Evolutionary conservation across 1,140 invertebrate genomes (phyloP), one percentile per base, ranked within the genome.

Genomic region (Drosophila pachea): DNA sequence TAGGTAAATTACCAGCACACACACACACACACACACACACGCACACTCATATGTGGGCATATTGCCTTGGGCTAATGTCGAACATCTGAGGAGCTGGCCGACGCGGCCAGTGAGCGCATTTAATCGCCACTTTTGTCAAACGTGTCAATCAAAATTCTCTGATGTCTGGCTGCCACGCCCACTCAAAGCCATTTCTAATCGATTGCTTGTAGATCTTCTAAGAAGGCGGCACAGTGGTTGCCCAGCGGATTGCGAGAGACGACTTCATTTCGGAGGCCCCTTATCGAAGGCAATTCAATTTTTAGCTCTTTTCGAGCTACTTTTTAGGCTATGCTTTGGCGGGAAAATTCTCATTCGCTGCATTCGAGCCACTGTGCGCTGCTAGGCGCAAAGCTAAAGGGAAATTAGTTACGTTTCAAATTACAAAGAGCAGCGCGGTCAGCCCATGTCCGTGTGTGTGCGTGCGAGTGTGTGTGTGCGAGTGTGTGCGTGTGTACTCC

Each of bases 41-140:
- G 4, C 40, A 12, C 4, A 5, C 11, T 14, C 22, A 22, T n/a
- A n/a, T n/a, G n/a, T n/a, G 22, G 22, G 22, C n/a, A n/a, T 62
- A 9, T 22, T 54, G 36, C 45, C 54, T 32, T 6, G 16, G 56
- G 59, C 48, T 59, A 63, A 63, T 60, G 62, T 56, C 54, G 56
- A 53, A 66, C 63, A 71, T 66, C 68, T 54, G 68, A 67, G 48
- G 63, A 33, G 68, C 45, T 66, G 55, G 12, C 54, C 65, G 43
- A 66, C 47, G 40, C 43, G 68, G 8, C 45, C 45, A 72, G 8
- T 42, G 66, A 68, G 43, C 70, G 52, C 55, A 31, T 68, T 68
- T 83, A 82, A 83, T 78, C 74, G 78, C 50, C 74, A 79, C 73
- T 74, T 78, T 79, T 79, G 76, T 76, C 76, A 79, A 76, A 74